phyloP scores from a whole-genome alignment of 2,888 invertebrate genomes.

The Aphrophora alni region DNA sequence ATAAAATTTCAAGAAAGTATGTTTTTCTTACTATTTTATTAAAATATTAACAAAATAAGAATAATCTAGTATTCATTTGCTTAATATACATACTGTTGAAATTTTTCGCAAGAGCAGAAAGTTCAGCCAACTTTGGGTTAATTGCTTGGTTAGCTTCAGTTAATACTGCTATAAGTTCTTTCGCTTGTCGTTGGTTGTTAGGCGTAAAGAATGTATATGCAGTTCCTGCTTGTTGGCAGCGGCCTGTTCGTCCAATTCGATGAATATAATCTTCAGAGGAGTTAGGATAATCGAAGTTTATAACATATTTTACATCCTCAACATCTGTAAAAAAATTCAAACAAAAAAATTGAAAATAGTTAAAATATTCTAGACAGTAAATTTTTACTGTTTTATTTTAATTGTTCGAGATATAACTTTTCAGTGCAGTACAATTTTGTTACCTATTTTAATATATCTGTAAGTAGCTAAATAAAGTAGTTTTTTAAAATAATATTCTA shows the following conservation, averaged over 20 bases:
- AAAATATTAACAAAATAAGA: no score
- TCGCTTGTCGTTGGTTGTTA: conserved; percentile 89
- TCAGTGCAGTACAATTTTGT: no score
- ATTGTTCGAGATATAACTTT: no score
- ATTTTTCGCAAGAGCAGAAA: conserved; percentile 65
- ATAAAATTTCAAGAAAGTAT: no score
- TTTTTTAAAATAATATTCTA: no score
- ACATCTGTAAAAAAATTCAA: conserved; percentile 63
- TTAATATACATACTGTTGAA: conserved; percentile 47
- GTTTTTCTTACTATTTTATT: no score
- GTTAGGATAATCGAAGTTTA: conserved; percentile 97
- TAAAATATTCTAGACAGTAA: no score
- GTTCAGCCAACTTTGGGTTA: conserved; percentile 77
- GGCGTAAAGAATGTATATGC: conserved; percentile 97
- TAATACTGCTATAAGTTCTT: conserved; percentile 88
- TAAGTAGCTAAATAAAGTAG: no score
- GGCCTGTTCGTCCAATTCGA: conserved; percentile 92
- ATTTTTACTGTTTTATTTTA: no score
- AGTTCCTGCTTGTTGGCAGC: conserved; percentile 91
- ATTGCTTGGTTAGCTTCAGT: conserved; percentile 92
- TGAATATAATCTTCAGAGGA: conserved; percentile 98
- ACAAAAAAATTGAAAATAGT: no score
- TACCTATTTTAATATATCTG: no score
- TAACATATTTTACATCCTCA: conserved; percentile 96
- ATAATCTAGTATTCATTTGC: no score